Evolutionary conservation across 2,797 vertebrate species (phyloP), one percentile per base, ranked within the genome.

Genomic region (Typhlichthys subterraneus): DNA sequence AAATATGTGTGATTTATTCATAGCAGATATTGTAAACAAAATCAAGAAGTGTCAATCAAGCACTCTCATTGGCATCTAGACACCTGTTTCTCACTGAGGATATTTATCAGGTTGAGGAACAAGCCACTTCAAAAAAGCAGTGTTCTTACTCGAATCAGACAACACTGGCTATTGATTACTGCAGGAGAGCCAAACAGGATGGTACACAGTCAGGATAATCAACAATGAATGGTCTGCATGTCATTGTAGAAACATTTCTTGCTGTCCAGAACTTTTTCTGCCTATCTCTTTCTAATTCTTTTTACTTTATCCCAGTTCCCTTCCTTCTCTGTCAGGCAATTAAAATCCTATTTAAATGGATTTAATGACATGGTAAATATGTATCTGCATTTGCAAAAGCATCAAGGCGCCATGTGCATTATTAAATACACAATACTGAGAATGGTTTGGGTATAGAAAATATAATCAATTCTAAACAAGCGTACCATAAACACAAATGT

Each of bases 341-440:
- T 82, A 76, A 77, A 82, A 77, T 63, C 66, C 4, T 70, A 74
- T 74, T 86, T 70, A 76, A 79, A 77, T 67, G 59, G 73, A 58
- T 77, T 86, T 84, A 86, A 80, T 85, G 77, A 87, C 76, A 82
- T 31, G 13, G 67, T 77, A 83, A 88, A 86, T 85, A 85, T 82
- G 72, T 72, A 82, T 83, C 59, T 79, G 79, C 69, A 67, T 80
- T 62, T 73, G 4, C 58, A 60, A 72, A 54, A 67, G 70, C 48
- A 63, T 67, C 61, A 45, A 65, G 66, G 47, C 52, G 59, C 38
- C 59, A 75, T 57, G 67, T 61, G 65, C 67, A 75, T 80, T 68
- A 83, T 59, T 53, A 58, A 65, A 70, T 52, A 76, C 72, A 84
- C 65, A 85, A 71, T 74, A 65, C 61, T 52, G 63, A 61, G 70